These are phyloP conservation scores for Resseliella maxima DNA, from an alignment of 2,888 invertebrate genomes.

Conservation along the genomic window DNA sequence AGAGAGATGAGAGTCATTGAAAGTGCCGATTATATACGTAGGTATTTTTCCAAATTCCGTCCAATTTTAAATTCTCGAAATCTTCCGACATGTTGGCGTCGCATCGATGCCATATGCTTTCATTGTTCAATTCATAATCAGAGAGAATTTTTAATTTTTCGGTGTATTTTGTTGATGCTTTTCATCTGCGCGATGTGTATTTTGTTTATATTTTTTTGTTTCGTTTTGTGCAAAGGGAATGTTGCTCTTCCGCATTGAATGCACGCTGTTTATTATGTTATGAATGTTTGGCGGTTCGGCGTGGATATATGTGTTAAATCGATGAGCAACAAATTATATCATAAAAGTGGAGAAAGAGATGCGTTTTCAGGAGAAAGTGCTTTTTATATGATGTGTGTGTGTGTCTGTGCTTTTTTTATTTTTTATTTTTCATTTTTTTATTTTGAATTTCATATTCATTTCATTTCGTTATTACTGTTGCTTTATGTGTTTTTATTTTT, in stretches of 20 bases:
- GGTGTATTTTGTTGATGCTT: background rate
- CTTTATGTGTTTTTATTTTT: background rate
- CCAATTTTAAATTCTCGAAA: background rate
- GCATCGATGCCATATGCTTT: background rate
- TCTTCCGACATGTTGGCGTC: background rate
- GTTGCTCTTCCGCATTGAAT: slow-evolving; percentile 8
- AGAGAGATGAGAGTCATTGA: too few species aligned
- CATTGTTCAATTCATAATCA: background rate
- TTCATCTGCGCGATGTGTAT: background rate
- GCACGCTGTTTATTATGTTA: slow-evolving; percentile 2
- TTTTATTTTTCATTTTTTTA: background rate
- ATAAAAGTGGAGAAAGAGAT: slow-evolving; percentile 43
- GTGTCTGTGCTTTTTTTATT: background rate
- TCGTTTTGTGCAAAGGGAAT: slow-evolving; percentile 49
- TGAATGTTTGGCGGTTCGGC: background rate
- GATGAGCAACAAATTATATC: slow-evolving; percentile 46
- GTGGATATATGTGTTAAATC: slow-evolving; percentile 37
- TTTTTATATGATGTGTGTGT: slow-evolving; percentile 7
- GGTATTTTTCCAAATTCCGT: background rate
- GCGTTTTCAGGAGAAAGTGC: slow-evolving; percentile 48
- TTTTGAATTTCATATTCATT: too few species aligned
- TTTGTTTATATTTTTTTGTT: background rate
- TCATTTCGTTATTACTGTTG: background rate
- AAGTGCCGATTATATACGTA: too few species aligned
- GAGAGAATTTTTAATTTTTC: too few species aligned